Evolutionary conservation across 2,113 vertebrate genomes (phyloP).

Genomic region (Psophia crepitans): DNA sequence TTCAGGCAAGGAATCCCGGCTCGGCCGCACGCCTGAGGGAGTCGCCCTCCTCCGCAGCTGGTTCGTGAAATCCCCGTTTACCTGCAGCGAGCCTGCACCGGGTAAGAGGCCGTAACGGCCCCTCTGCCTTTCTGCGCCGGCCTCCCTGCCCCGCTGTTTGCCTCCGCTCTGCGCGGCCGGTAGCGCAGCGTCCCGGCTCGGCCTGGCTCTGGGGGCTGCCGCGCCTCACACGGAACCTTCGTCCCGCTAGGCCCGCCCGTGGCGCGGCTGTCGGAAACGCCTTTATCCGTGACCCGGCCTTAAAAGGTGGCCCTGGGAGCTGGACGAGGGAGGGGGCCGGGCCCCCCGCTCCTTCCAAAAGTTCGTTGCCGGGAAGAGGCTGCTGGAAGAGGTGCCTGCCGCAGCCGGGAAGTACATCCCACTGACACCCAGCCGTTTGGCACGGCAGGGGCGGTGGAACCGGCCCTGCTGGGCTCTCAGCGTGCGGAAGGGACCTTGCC

Average conservation of each 20-base stretch:
- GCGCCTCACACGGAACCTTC: fast-evolving
- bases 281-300: fast-evolving
- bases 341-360: neutral
- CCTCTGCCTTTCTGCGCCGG: neutral
- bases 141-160: too few relatives aligned
- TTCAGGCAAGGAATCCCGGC: fast-evolving
- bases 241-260: neutral
- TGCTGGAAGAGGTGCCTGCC: neutral
- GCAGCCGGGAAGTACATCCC: fast-evolving
- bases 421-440: neutral
- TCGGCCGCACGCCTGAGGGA: fast-evolving
- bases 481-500: neutral
- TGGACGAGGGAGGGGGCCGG: neutral
- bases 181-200: fast-evolving
- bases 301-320: neutral
- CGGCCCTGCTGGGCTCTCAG: neutral
- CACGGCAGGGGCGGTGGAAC: neutral
- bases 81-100: neutral
- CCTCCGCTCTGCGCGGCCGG: too few relatives aligned
- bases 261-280: neutral
- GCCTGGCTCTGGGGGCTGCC: neutral
- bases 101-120: neutral
- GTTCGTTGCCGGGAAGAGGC: neutral
- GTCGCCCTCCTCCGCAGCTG: neutral
- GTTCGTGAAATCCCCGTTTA: fast-evolving